Evolutionary conservation across 2,113 vertebrate species (phyloP), one percentile per base, ranked within the genome.

Genomic region (Dromas ardeola): DNA sequence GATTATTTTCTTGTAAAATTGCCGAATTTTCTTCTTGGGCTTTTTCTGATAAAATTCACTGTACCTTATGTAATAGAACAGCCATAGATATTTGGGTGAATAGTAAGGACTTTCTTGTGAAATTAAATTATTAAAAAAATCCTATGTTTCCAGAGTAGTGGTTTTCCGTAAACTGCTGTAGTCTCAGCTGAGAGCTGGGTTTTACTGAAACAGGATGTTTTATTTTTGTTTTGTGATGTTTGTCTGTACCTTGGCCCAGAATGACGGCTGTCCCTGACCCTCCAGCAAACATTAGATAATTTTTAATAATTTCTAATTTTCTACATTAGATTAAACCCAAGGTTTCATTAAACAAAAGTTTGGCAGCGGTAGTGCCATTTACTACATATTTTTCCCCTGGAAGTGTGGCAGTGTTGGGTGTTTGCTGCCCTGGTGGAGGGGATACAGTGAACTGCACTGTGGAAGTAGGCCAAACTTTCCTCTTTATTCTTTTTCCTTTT

Each of bases 331-430:
- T 83, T 52, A 65, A 62, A 61, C 13, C 3, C 10, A 36, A 47
- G 34, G 29, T 74, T 74, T 92, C 38, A 34, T 3, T 7, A 49
- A 69, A 59, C 65, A 42, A 1, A 20, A 50, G 58, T 63, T 32
- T 73, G 50, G 34, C 59, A 45, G 30, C 25, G 16, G 30, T 8
- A 34, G 62, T 36, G 20, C 52, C 13, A 3, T 49, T 94, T 80
- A 15, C 63, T 66, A 1, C 2, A 0, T 74, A 0, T 43, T 66
- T 77, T 82, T 25, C 12, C n/a, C 42, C n/a, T 30, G 34, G 11
- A 38, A 47, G 3, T 29, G 30, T 65, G 43, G 43, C 32, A 56
- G 9, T 0, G 0, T 13, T 29, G 61, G 5, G 11, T 38, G 30
- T 63, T 59, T 65, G 40, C 72, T 34, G 8, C 21, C 32, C 38